Conservation (phyloP, 1,140 invertebrate genomes). For the Caenorhabditis remanei region DNA sequence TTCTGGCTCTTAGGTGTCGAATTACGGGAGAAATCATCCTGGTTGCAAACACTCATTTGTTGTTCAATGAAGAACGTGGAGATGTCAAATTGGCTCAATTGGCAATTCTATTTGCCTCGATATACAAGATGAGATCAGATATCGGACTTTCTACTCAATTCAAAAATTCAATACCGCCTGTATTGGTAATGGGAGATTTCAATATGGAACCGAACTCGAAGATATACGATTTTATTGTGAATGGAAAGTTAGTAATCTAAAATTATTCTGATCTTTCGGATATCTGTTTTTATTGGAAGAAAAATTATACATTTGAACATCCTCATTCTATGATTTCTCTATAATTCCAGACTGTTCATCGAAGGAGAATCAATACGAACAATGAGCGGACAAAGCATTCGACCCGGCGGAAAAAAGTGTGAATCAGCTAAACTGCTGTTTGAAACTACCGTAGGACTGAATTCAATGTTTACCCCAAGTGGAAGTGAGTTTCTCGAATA, state of each 20-base stretch:
- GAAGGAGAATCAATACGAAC: slow-evolving; percentile 1
- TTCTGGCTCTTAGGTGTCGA: slow-evolving; percentile 82
- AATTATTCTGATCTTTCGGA: neutral
- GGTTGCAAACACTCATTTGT: slow-evolving; percentile 92
- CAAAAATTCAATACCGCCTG: slow-evolving; percentile 82
- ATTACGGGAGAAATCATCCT: slow-evolving; percentile 80
- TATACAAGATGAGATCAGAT: slow-evolving; percentile 47
- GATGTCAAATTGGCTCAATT: slow-evolving; percentile 89
- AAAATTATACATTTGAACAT: no score
- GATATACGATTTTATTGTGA: slow-evolving; percentile 80
- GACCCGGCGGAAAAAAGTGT: neutral
- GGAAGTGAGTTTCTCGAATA: slow-evolving; percentile 8
- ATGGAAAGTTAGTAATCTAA: slow-evolving; percentile 23
- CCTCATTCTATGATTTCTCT: no score
- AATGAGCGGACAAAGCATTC: neutral
- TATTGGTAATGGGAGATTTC: slow-evolving; percentile 90
- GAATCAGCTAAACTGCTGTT: neutral
- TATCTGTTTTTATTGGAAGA: no score
- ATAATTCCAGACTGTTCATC: slow-evolving; percentile 9
- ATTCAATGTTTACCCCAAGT: neutral
- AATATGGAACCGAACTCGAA: slow-evolving; percentile 85
- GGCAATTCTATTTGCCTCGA: slow-evolving; percentile 60
- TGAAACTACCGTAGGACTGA: neutral
- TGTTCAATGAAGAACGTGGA: slow-evolving; percentile 89
- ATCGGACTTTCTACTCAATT: neutral